These are phyloP conservation scores for Sparidentex hasta DNA, from an alignment of 2,797 vertebrate genomes.

Conservation along the genomic window DNA sequence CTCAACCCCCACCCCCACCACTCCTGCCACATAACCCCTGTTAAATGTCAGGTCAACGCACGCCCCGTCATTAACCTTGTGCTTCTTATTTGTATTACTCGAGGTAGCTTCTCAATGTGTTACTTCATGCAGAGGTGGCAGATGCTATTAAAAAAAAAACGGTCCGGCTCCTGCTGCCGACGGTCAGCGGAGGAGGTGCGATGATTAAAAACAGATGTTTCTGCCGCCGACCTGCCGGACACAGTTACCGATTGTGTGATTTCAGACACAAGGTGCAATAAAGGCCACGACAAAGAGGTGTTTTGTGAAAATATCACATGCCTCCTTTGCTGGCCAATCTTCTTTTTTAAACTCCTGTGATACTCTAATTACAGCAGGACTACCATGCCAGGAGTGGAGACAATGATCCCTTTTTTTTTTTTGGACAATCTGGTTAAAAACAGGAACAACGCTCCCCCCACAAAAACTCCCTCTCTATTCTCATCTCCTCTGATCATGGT, in stretches of 20 bases:
- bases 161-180: conserved; percentile 34
- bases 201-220: conserved; percentile 72
- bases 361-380: neutral
- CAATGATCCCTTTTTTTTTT: conserved; percentile 29
- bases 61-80: conserved; percentile 57
- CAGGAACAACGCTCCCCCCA: conserved; percentile 26
- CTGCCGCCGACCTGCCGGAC: conserved; percentile 45
- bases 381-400: conserved; percentile 16
- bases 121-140: conserved; percentile 60
- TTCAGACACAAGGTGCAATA: conserved; percentile 56
- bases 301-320: conserved; percentile 39
- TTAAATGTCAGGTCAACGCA: conserved; percentile 56
- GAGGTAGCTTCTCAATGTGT: conserved; percentile 37
- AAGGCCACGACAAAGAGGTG: conserved; percentile 40
- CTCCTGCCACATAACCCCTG: conserved; percentile 12
- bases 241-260: conserved; percentile 61
- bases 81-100: conserved; percentile 54
- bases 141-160: conserved; percentile 49
- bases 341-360: conserved; percentile 12
- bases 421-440: conserved; percentile 39
- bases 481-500: conserved; percentile 52
- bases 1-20: conserved; percentile 8
- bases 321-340: conserved; percentile 3
- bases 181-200: conserved; percentile 29
- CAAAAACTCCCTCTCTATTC: conserved; percentile 25